phyloP scores from a whole-genome alignment of 2,797 vertebrate genomes.

The Australoheros facetus region DNA sequence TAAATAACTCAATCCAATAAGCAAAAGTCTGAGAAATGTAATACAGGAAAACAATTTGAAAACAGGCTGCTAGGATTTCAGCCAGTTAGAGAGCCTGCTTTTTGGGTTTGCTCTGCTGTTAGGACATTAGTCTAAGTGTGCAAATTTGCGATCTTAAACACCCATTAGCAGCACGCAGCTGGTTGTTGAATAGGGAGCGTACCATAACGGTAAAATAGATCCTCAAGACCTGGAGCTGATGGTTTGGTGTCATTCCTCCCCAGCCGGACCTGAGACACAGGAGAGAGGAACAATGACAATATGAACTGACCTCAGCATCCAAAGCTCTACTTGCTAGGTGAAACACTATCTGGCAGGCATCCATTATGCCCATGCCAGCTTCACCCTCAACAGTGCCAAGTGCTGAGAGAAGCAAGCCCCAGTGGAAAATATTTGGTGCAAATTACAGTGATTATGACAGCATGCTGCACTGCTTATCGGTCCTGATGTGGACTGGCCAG shows the following conservation, averaged over 20 bases:
- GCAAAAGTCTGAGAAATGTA: slow-evolving; percentile 54
- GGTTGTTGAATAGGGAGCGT: slow-evolving; percentile 39
- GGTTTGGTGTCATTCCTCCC: slow-evolving; percentile 78
- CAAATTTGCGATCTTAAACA: slow-evolving; percentile 54
- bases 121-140: slow-evolving; percentile 46
- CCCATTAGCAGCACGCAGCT: slow-evolving; percentile 47
- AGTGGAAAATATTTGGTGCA: slow-evolving; percentile 72
- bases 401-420: slow-evolving; percentile 46
- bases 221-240: slow-evolving; percentile 80
- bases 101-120: slow-evolving; percentile 52
- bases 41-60: slow-evolving; percentile 52
- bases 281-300: slow-evolving; percentile 38
- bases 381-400: slow-evolving; percentile 25
- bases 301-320: slow-evolving; percentile 14
- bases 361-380: slow-evolving; percentile 22
- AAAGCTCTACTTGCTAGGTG: slow-evolving; percentile 41
- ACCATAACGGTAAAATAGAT: slow-evolving; percentile 82
- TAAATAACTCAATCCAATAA: slow-evolving; percentile 53
- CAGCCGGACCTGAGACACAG: slow-evolving; percentile 75
- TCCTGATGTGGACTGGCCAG: slow-evolving; percentile 32
- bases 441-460: slow-evolving; percentile 65
- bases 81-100: slow-evolving; percentile 50
- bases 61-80: slow-evolving; percentile 36
- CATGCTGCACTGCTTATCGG: slow-evolving; percentile 26
- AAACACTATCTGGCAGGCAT: slow-evolving; percentile 47